Conservation (phyloP, 2,888 invertebrate genomes). For the Lasioglossum malachurum region DNA sequence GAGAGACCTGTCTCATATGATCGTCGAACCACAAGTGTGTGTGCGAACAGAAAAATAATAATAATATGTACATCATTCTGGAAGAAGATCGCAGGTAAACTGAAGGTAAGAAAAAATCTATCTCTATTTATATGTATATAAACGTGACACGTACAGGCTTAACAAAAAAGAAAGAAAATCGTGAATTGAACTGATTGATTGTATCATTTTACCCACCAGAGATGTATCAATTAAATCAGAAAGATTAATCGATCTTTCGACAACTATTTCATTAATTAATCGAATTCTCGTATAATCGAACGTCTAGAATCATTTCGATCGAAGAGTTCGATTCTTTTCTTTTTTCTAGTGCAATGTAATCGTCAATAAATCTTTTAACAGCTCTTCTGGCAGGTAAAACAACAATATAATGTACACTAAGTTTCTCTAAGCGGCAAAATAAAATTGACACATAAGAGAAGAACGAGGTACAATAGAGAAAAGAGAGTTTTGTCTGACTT, state of each 20-base stretch:
- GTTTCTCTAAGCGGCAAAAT: neutral
- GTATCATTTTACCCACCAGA: neutral
- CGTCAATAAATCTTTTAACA: neutral
- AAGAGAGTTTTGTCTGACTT: conserved; percentile 6
- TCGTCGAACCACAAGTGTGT: neutral
- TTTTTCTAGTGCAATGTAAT: neutral
- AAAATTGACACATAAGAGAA: neutral
- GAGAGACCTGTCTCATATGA: neutral
- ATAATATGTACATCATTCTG: conserved; percentile 73
- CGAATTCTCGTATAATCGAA: neutral
- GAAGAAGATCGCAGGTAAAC: conserved; percentile 50
- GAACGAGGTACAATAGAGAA: neutral
- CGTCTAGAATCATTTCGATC: neutral
- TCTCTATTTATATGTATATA: conserved; percentile 55
- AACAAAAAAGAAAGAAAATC: conserved; percentile 23
- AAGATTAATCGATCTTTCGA: neutral
- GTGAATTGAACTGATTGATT: neutral
- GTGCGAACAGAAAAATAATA: conserved; percentile 37
- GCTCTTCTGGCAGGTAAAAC: neutral
- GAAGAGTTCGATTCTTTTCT: neutral
- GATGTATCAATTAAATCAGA: neutral
- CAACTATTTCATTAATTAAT: neutral
- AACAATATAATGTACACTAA: neutral
- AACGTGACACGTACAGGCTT: conserved; percentile 46
- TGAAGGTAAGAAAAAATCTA: conserved; percentile 47